These are phyloP conservation scores for Eristalis tenax DNA, from an alignment of 2,888 invertebrate species.

Conservation along the genomic window DNA sequence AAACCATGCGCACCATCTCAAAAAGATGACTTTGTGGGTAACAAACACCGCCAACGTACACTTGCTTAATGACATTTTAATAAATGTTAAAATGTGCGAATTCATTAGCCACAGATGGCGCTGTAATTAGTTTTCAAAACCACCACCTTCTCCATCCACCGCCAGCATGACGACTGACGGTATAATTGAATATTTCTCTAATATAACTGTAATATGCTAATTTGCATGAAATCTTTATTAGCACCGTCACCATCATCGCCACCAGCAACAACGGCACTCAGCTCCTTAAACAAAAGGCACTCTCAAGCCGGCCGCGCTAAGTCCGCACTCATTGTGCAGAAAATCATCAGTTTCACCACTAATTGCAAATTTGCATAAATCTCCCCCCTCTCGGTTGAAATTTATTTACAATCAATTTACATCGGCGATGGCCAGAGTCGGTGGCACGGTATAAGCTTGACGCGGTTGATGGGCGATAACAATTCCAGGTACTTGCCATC, in stretches of 20 bases:
- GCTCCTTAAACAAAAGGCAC: constrained; percentile 10
- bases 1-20: no score
- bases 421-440: not conserved
- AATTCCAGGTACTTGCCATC: constrained; percentile 57
- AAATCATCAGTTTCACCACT: constrained; percentile 49
- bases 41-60: no score
- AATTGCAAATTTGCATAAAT: constrained; percentile 62
- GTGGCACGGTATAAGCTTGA: not conserved
- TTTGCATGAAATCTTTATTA: constrained; percentile 26
- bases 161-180: not conserved
- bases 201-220: constrained; percentile 14
- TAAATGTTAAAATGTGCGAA: not conserved
- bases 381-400: constrained; percentile 8
- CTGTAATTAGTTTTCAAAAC: not conserved
- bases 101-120: constrained; percentile 3
- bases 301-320: not conserved
- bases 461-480: constrained; percentile 47
- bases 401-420: constrained; percentile 69
- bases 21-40: no score
- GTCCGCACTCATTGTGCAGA: constrained; percentile 32
- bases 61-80: constrained; percentile 2
- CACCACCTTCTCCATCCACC: not conserved
- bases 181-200: constrained; percentile 24
- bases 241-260: not conserved
- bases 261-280: not conserved